A percentile compares a stretch with the other conserved stretches of the same genome.
Conservation (phyloP, 1,140 invertebrate genomes). For the Saxidomus purpurata region DNA sequence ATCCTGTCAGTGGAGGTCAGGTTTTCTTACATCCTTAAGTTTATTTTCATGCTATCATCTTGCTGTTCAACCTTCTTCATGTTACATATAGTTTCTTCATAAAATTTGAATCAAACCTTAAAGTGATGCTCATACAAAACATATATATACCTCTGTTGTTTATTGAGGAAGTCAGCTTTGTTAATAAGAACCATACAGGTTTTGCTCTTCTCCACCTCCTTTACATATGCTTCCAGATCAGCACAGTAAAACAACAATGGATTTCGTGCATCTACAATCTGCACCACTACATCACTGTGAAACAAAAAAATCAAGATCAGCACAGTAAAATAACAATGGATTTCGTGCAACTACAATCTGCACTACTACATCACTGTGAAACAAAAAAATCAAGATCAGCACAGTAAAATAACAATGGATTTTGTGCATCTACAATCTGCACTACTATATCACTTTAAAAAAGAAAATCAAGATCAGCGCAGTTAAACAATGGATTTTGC, state of each 20-base stretch:
- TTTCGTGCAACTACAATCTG: conserved; percentile 99
- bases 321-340: conserved; percentile 97
- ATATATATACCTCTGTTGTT: conserved; percentile 92
- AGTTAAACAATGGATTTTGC: conserved; percentile 97
- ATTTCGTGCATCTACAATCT: conserved; percentile 99
- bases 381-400: conserved; percentile 95
- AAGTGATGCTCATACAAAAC: too few species aligned
- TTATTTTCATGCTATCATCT: too few species aligned
- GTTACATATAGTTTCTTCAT: too few species aligned
- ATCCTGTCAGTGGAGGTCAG: too few species aligned
- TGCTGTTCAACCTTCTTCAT: too few species aligned
- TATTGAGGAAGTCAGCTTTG: conserved; percentile 97
- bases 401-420: conserved; percentile 97
- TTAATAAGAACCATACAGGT: conserved; percentile 96
- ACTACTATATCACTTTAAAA: conserved; percentile 94
- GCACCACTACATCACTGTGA: conserved; percentile 95
- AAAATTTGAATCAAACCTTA: too few species aligned
- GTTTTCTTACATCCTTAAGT: too few species aligned
- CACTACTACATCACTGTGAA: conserved; percentile 94
- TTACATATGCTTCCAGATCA: conserved; percentile 98
- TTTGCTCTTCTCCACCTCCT: conserved; percentile 93
- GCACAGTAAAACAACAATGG: conserved; percentile 97
- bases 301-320: conserved; percentile 94
- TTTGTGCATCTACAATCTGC: conserved; percentile 98
- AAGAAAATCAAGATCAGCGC: conserved; percentile 96